Base-by-base conservation (phyloP, 2,113 vertebrate genomes). In the Dendropsophus ebraccatus region DNA sequence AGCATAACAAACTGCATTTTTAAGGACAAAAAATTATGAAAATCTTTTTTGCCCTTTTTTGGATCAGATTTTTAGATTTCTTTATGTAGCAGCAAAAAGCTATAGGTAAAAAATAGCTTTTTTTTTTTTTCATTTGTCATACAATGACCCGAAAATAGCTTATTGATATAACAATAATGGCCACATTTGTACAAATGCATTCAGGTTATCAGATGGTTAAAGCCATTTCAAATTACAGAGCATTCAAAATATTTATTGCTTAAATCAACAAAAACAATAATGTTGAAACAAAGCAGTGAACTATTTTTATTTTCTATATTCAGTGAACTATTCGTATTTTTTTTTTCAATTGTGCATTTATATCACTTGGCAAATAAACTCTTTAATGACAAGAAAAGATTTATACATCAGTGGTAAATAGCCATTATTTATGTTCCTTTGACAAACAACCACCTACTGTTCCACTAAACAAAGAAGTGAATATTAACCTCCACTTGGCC, bases 361-460 rank as follows among this genome's bases (percentile, higher is more conserved):
- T 32, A 37, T 45, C 1, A 17, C 0, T 45, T 80, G 5, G 35
- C n/a, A 81, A 47, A 19, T 32, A n/a, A 32, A 70, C 67, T 70
- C 32, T 37, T 37, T 21, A 77, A 54, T 81, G n/a, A 65, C 13
- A 28, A 62, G 11, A 41, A 62, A 13, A 62, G 35, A 65, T 81
- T 45, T 62, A 47, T 62, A 52, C 37, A 62, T 81, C 6, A 28
- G 3, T 28, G 12, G 23, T 62, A 65, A 81, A 65, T 6, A 62
- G 60, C 2, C 87, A 78, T 69, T 17, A 19, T 89, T 86, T 89
- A 41, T 41, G 21, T 4, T 14, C 62, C 16, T 88, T 89, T 89
- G 87, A 87, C 91, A 90, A 84, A 87, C 88, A 90, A 88, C 88
- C 78, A 60, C 86, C 47, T 62, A 70, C 21, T 67, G 45, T 82